Base-by-base conservation (phyloP, 2,797 vertebrate species). In the Neosalanx taihuensis region DNA sequence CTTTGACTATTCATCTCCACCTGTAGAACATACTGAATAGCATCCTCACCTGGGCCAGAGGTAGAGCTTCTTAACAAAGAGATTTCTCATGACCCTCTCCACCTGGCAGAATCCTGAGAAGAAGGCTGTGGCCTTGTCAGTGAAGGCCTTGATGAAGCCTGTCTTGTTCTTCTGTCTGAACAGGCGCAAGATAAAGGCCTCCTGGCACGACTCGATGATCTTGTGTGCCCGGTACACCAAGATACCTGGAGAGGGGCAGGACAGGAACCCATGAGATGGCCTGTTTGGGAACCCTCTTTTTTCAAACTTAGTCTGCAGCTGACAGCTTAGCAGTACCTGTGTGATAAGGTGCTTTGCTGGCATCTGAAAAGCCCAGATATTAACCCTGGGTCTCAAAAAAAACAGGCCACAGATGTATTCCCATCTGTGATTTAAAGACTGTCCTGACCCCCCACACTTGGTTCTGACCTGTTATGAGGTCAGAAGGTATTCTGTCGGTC, bases 81-180 rank as follows among this genome's bases (percentile, higher is more conserved):
- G 94, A 88, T 94, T 99, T 75, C 97, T 95, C 98, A 99, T 99
- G 74, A 97, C 96, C 41, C 97, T 95, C 86, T 99, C 97, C 81
- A 99, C 97, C 0, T 95, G 96, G 84, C 97, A 99, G 89, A 99
- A 99, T 3, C 98, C 98, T 0, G 94, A 92, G 67, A 92, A 94
- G 84, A 99, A 98, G 53, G 97, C 91, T 0, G 93, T 91, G 1
- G 95, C 94, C 41, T 97, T 97, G 87, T 99, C 98, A 9, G 97
- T 97, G 87, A 99, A 99, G 74, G 97, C 98, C 87, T 99, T 99
- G 75, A 99, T 96, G 88, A 99, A 99, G 51, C 97, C 98, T 0
- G 92, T 93, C 83, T 99, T 99, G 86, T 99, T 99, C 90, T 98
- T 99, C 88, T 99, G 98, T 62, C 97, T 92, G 81, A 95, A 99